Conservation (phyloP, 2,113 vertebrate genomes). For the Saguinus midas region DNA sequence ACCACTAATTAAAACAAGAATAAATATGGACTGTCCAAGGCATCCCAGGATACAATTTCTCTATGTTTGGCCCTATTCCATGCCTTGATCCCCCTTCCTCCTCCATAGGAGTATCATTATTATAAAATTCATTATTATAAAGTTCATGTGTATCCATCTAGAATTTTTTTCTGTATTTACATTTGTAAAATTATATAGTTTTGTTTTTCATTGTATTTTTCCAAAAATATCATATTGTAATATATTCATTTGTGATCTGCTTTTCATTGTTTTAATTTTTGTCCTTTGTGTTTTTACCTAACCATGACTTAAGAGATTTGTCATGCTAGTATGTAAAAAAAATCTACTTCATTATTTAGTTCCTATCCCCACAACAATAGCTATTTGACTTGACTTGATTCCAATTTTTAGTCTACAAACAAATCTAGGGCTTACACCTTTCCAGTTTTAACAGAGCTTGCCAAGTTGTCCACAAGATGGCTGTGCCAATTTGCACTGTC, state of each 20-base stretch:
- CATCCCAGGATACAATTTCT: neutral
- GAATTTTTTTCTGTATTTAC: neutral
- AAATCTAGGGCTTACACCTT: neutral
- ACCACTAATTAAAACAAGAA: neutral
- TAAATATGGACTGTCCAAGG: neutral
- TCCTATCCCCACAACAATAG: neutral
- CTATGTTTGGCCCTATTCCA: neutral
- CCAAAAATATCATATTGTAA: neutral
- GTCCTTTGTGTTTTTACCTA: neutral
- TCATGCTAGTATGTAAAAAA: neutral
- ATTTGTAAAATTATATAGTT: neutral
- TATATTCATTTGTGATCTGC: neutral
- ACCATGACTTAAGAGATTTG: neutral
- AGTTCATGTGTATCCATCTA: neutral
- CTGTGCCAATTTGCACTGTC: neutral
- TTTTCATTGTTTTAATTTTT: neutral
- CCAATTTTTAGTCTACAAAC: neutral
- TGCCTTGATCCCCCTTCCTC: neutral
- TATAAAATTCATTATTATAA: neutral
- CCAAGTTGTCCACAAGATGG: neutral
- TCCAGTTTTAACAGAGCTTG: neutral
- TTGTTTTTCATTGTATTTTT: neutral
- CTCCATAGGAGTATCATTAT: neutral
- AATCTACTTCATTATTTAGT: neutral
- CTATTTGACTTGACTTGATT: neutral